A percentile compares a stretch with the other conserved stretches of the same genome.
phyloP scores from a whole-genome alignment of 2,888 invertebrate genomes.

The Clanis bilineata region DNA sequence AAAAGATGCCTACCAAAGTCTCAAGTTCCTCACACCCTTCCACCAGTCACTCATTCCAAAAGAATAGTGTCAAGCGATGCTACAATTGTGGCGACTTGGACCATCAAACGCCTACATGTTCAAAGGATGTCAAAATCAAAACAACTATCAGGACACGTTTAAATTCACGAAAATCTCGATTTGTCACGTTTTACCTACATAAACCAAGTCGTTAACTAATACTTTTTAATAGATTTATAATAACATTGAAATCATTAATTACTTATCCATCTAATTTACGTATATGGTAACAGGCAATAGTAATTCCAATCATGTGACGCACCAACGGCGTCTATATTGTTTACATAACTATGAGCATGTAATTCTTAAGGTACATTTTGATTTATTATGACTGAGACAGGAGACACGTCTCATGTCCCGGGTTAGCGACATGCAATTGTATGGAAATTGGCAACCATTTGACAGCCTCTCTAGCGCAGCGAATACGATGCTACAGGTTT shows the following conservation, averaged over 20 bases:
- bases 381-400: too few relatives aligned
- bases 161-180: background rate
- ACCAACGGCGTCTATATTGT: background rate
- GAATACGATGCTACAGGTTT: too few relatives aligned
- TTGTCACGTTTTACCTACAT: background rate
- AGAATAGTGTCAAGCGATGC: too few relatives aligned
- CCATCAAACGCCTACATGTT: too few relatives aligned
- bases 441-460: too few relatives aligned
- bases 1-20: too few relatives aligned
- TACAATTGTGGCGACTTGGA: too few relatives aligned
- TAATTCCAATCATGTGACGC: background rate
- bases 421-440: too few relatives aligned
- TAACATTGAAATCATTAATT: background rate
- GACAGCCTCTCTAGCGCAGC: too few relatives aligned
- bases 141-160: background rate
- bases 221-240: conserved; percentile 21
- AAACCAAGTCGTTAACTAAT: background rate
- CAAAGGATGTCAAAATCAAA: background rate
- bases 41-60: too few relatives aligned
- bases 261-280: background rate
- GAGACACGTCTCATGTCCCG: too few relatives aligned
- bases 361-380: background rate
- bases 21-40: too few relatives aligned
- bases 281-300: background rate
- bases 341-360: background rate